Evolutionary conservation across 2,113 vertebrate genomes (phyloP), one percentile per base, ranked within the genome.

Genomic region (Cyanoderma ruficeps): DNA sequence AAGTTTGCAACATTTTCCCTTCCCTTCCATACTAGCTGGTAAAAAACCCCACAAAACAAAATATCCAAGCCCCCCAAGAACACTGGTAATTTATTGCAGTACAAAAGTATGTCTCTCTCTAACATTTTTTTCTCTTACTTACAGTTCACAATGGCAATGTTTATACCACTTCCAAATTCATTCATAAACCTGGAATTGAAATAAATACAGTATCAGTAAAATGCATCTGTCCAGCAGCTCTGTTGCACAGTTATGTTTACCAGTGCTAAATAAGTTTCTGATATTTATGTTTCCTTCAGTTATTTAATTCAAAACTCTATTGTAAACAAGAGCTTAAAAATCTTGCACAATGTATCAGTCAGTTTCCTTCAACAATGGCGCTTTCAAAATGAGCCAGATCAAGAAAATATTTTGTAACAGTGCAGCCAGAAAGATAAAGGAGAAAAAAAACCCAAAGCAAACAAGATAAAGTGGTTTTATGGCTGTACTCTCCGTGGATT

Each of bases 121-220:
- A 47, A 55, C 6, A 20, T 15, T 52, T 81, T 61, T 68, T 81
- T 44, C 33, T 91, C 14, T 41, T 87, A 98, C 98, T 98, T 88
- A 98, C 98, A 98, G 50, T 98, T 82, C 71, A 98, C 96, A 63
- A 94, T 22, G 67, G 97, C 98, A 72, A 98, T 95, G 49, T 98
- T 98, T 80, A 98, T 98, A 42, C 98, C 98, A 96, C 97, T 97
- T 74, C 64, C 93, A 50, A 35, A n/a, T 84, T 95, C 74, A 27
- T 90, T 97, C 31, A 98, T 31, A 35, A 98, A 91, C 68, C 98
- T 98, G 93, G 78, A 98, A 97, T 37, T 2, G 4, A 96, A 95
- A 94, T 14, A 86, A 52, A 82, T 50, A 47, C 13, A 69, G 6
- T 52, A 47, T 96, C 63, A 93, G 46, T 28, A 75, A 67, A 88